phyloP scores from a whole-genome alignment of 37 sponge, comb jelly and placozoan genomes.

The Spongilla lacustris region DNA sequence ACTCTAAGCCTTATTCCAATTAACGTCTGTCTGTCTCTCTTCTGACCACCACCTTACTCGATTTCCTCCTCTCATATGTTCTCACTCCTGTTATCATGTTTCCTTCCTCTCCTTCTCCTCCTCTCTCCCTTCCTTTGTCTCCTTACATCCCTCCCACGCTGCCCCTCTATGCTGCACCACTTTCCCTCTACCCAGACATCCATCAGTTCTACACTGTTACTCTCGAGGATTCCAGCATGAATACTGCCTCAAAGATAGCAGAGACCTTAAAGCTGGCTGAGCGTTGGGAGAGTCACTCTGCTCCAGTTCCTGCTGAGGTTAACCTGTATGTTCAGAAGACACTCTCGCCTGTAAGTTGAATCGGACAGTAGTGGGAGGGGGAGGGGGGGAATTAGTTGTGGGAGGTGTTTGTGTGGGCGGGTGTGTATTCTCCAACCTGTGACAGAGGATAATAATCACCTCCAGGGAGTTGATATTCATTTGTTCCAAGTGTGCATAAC shows the following conservation, averaged over 20 bases:
- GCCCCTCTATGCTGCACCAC: too few relatives aligned
- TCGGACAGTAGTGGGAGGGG: background rate
- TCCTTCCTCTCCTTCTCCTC: background rate
- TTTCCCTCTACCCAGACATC: conserved; percentile 54
- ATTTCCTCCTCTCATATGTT: background rate
- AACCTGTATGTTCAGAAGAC: conserved; percentile 28
- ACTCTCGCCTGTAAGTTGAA: background rate
- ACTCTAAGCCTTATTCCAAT: too few relatives aligned
- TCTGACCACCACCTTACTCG: background rate
- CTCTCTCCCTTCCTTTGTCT: background rate
- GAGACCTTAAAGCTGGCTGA: conserved; percentile 66
- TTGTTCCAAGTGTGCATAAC: background rate
- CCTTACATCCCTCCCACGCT: too few relatives aligned
- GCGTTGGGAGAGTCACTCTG: conserved; percentile 70
- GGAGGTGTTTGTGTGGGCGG: background rate
- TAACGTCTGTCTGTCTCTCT: too few relatives aligned
- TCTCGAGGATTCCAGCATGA: conserved; percentile 63
- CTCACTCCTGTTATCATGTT: too few relatives aligned
- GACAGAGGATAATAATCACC: background rate
- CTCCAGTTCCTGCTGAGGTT: conserved; percentile 53
- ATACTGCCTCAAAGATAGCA: conserved; percentile 54
- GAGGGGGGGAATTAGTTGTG: background rate
- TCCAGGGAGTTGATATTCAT: background rate
- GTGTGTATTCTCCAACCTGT: background rate
- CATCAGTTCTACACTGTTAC: conserved; percentile 86